These are phyloP conservation scores for Standfussiana lucernea DNA, from an alignment of 2,888 invertebrate genomes.

Conservation along the genomic window DNA sequence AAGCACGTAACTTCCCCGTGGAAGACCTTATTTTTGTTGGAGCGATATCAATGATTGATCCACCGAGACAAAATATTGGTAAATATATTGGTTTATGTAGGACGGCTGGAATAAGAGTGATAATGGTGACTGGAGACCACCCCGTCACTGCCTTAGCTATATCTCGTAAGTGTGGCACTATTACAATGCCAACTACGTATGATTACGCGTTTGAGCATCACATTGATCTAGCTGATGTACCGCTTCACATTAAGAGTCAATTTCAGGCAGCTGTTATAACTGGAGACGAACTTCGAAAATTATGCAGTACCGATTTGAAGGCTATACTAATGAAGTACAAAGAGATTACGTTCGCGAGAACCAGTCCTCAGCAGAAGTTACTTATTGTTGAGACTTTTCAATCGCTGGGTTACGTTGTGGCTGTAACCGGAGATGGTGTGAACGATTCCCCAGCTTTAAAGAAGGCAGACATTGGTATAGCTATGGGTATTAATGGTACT, in stretches of 20 bases:
- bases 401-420: slow-evolving; percentile 94
- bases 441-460: slow-evolving; percentile 97
- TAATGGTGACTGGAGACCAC: slow-evolving; percentile 94
- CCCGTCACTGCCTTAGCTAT: slow-evolving; percentile 94
- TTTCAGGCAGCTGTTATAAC: slow-evolving; percentile 86
- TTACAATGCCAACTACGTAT: slow-evolving; percentile 92
- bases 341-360: slow-evolving; percentile 94
- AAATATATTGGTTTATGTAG: slow-evolving; percentile 92
- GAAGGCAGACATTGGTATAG: slow-evolving; percentile 95
- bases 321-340: slow-evolving; percentile 90
- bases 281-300: slow-evolving; percentile 90
- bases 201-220: slow-evolving; percentile 93
- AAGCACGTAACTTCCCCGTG: slow-evolving; percentile 92
- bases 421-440: slow-evolving; percentile 97
- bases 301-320: slow-evolving; percentile 90
- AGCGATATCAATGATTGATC: slow-evolving; percentile 93
- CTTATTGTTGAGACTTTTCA: slow-evolving; percentile 95
- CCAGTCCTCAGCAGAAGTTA: slow-evolving; percentile 93
- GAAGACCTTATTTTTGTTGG: slow-evolving; percentile 91
- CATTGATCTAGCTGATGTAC: slow-evolving; percentile 89
- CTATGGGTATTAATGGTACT: slow-evolving; percentile 95
- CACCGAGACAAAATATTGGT: slow-evolving; percentile 92
- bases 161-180: slow-evolving; percentile 92
- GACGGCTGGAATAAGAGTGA: slow-evolving; percentile 93
- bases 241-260: slow-evolving; percentile 84